A percentile compares a stretch with the other conserved stretches of the same genome.
These are phyloP conservation scores for Pachliopta kotzebuea DNA, from an alignment of 2,888 invertebrate genomes.

Conservation along the genomic window DNA sequence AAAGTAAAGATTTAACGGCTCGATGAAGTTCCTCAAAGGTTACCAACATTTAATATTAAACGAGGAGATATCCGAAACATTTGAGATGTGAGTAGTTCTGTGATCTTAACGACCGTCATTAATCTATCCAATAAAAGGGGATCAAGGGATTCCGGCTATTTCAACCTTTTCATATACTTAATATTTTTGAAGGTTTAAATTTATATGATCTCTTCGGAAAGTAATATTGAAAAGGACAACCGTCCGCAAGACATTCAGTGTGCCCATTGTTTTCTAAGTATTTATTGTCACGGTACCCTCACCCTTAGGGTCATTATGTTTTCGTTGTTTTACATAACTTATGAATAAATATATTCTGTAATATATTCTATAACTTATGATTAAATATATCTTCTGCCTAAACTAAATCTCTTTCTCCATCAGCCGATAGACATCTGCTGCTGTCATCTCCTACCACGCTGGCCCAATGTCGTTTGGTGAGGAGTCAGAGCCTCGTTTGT, in stretches of 20 bases:
- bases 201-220: constrained; percentile 5
- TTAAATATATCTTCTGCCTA: not conserved
- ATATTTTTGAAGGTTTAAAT: constrained; percentile 6
- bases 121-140: constrained; percentile 24
- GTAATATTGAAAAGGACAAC: constrained; percentile 14
- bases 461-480: too few species aligned
- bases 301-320: not conserved
- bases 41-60: constrained; percentile 2
- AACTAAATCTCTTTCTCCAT: too few species aligned
- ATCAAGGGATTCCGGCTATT: constrained; percentile 18
- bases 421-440: too few species aligned
- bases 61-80: constrained; percentile 1
- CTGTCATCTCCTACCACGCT: too few species aligned
- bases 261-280: constrained; percentile 3
- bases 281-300: not conserved
- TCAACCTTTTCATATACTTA: constrained; percentile 6
- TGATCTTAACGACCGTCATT: constrained; percentile 22
- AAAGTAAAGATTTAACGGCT: not conserved
- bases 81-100: constrained; percentile 18
- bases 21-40: not conserved
- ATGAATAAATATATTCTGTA: not conserved
- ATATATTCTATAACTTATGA: too few species aligned
- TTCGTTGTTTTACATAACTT: not conserved
- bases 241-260: constrained; percentile 1
- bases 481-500: too few species aligned